phyloP scores from a whole-genome alignment of 2,888 invertebrate genomes.

The Epinotia nisella region DNA sequence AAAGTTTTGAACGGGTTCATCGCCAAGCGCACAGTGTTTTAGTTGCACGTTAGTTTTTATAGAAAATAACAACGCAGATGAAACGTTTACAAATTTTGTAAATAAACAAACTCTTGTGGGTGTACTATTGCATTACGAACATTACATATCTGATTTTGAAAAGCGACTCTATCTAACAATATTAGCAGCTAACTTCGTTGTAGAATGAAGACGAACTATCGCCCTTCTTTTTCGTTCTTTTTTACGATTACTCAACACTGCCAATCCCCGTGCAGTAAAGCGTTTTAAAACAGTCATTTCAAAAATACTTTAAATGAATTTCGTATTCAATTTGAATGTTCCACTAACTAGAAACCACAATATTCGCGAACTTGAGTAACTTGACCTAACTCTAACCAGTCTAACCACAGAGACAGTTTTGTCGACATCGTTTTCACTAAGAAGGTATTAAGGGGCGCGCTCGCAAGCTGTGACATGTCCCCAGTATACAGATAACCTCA shows the following conservation, averaged over 20 bases:
- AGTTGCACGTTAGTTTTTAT: not conserved
- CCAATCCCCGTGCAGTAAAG: no score
- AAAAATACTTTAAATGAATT: not conserved
- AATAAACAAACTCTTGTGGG: not conserved
- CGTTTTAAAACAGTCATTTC: not conserved
- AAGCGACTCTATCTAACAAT: not conserved
- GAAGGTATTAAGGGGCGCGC: no score
- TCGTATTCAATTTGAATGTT: no score
- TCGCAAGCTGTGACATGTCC: no score
- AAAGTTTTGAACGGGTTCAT: not conserved
- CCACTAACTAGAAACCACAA: no score
- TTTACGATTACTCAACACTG: no score
- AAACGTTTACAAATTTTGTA: not conserved
- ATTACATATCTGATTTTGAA: not conserved
- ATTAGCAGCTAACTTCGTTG: not conserved
- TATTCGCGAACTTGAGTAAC: no score
- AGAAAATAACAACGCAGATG: not conserved
- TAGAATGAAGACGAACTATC: not conserved
- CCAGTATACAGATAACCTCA: no score
- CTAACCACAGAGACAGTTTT: no score
- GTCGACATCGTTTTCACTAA: no score
- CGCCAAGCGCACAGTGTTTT: not conserved
- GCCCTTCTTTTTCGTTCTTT: not conserved
- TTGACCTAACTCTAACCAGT: no score
- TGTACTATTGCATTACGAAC: not conserved